Evolutionary conservation across 2,888 invertebrate species (phyloP).

Genomic region (Morpho deidamia): DNA sequence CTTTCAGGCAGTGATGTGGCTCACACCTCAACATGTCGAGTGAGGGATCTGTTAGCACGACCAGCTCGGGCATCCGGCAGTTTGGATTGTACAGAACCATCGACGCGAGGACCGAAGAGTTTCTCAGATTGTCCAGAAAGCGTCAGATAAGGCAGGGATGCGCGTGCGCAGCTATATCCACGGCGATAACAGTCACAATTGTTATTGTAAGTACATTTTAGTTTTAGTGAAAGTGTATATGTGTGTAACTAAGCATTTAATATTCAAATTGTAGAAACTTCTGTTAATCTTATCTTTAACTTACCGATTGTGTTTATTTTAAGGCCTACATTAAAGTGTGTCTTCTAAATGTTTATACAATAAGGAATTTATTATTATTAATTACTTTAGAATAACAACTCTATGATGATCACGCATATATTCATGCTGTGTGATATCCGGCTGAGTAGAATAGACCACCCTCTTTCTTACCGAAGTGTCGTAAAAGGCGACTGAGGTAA

Average conservation of each 20-base stretch:
- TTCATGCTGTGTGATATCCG: no score
- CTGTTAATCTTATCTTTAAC: not conserved
- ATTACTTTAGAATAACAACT: no score
- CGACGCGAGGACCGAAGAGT: conserved; percentile 64
- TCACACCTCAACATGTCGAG: conserved; percentile 48
- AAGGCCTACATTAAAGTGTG: no score
- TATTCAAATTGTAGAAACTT: conserved; percentile 1
- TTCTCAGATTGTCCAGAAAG: conserved; percentile 55
- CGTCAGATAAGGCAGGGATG: conserved; percentile 65
- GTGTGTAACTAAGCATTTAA: not conserved
- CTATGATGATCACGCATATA: no score
- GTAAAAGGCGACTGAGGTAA: no score
- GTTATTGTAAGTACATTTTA: conserved; percentile 56
- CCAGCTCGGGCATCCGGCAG: conserved; percentile 49
- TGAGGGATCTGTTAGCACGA: conserved; percentile 47
- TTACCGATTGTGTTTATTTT: not conserved
- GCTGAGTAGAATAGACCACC: no score
- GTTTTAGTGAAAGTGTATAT: conserved; percentile 9
- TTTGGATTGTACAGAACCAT: conserved; percentile 65
- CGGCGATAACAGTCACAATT: conserved; percentile 64
- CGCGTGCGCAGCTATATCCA: conserved; percentile 63
- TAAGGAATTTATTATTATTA: no score
- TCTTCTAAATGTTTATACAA: no score
- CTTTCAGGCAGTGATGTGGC: conserved; percentile 45
- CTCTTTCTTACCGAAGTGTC: no score